phyloP scores from a whole-genome alignment of 2,888 invertebrate genomes.

The Trissolcus japonicus region DNA sequence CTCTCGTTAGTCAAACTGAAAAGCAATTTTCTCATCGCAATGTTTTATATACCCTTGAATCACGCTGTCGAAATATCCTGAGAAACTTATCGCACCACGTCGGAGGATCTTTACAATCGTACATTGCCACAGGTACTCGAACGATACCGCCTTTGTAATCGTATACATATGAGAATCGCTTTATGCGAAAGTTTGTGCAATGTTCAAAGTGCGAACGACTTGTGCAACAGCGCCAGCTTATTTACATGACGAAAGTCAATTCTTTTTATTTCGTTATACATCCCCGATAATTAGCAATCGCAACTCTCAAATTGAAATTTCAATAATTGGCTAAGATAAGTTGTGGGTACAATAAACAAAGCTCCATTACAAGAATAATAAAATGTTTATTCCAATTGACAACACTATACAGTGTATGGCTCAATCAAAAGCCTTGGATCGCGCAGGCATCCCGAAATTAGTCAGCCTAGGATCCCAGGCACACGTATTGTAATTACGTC shows the following conservation, averaged over 20 bases:
- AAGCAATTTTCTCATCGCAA: constrained; percentile 33
- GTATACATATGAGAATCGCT: constrained; percentile 62
- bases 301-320: background rate
- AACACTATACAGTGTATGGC: constrained; percentile 35
- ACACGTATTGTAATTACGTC: constrained; percentile 19
- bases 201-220: constrained; percentile 63
- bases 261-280: constrained; percentile 43
- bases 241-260: constrained; percentile 59
- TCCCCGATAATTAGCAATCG: constrained; percentile 3
- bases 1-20: constrained; percentile 31
- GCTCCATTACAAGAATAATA: constrained; percentile 41
- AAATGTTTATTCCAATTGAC: constrained; percentile 38
- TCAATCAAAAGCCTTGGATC: constrained; percentile 6
- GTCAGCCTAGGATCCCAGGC: constrained; percentile 7
- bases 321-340: background rate
- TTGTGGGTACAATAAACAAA: background rate
- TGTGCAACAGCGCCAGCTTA: constrained; percentile 57
- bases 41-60: constrained; percentile 60
- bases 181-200: constrained; percentile 54
- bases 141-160: constrained; percentile 43
- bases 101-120: constrained; percentile 67
- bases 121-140: constrained; percentile 58
- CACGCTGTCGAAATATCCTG: constrained; percentile 65
- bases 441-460: constrained; percentile 9
- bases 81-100: constrained; percentile 61